A percentile compares a stretch with the other conserved stretches of the same genome.
phyloP scores from a whole-genome alignment of 2,888 invertebrate genomes.

The Pseudococcus longispinus region DNA sequence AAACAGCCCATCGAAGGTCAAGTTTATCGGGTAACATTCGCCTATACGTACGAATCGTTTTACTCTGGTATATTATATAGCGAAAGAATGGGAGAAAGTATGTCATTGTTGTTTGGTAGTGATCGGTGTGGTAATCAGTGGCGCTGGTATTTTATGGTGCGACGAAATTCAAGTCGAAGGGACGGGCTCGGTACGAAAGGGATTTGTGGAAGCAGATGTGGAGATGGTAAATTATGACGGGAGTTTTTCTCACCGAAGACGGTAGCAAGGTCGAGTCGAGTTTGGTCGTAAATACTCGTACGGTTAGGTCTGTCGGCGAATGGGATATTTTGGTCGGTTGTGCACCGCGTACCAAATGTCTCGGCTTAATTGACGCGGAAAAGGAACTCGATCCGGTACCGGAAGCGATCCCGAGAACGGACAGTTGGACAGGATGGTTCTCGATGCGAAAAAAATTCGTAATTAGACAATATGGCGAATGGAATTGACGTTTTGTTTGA shows the following conservation, averaged over 20 bases:
- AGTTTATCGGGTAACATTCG: constrained; percentile 36
- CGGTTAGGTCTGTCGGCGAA: neutral
- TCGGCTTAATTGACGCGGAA: neutral
- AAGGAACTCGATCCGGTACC: neutral
- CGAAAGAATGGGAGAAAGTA: constrained; percentile 2
- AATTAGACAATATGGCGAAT: neutral
- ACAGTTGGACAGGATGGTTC: neutral
- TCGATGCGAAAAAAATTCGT: neutral
- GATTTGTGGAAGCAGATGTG: neutral
- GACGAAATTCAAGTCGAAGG: neutral
- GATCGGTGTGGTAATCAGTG: neutral
- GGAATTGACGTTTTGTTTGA: neutral
- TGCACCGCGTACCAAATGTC: neutral
- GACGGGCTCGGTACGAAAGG: neutral
- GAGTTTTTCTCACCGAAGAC: neutral
- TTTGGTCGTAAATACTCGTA: neutral
- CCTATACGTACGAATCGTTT: neutral
- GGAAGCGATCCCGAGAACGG: neutral
- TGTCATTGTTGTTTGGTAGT: neutral
- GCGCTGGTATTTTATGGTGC: neutral
- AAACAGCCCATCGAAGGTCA: constrained; percentile 38
- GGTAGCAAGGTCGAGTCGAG: neutral
- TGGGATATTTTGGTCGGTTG: neutral
- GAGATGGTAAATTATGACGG: neutral
- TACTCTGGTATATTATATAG: neutral